Evolutionary conservation across 2,797 vertebrate genomes (phyloP).

Genomic region (Pipistrellus kuhlii): DNA sequence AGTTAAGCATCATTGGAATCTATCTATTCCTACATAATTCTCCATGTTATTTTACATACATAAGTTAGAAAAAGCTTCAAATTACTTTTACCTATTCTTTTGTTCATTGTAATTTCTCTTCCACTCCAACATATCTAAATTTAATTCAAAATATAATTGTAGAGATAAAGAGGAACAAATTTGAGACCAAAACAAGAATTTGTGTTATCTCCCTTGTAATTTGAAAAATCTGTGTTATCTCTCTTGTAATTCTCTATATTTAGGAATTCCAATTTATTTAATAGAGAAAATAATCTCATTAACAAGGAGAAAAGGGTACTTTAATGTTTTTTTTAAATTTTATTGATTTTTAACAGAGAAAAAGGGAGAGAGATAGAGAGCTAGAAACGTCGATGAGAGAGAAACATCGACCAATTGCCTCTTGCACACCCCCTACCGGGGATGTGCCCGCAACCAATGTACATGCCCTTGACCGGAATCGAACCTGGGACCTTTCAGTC

Average conservation of each 20-base stretch:
- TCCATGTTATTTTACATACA: not conserved
- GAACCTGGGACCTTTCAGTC: no score
- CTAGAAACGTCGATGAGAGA: no score
- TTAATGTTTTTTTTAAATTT: not conserved
- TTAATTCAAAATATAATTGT: constrained; percentile 4
- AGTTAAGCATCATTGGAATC: not conserved
- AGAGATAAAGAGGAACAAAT: not conserved
- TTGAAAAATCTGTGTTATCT: not conserved
- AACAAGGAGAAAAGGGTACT: not conserved
- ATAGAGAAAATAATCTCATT: not conserved
- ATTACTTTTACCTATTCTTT: not conserved
- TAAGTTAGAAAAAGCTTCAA: not conserved
- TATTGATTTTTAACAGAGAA: no score
- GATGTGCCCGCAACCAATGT: no score
- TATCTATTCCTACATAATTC: not conserved
- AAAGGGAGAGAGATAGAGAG: no score
- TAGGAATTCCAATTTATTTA: not conserved
- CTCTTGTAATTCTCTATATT: not conserved
- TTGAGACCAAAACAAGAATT: not conserved
- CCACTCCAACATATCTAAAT: not conserved
- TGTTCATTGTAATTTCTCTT: not conserved
- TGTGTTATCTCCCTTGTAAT: not conserved
- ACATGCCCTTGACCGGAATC: no score
- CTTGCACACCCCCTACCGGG: no score
- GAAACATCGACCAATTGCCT: no score